These are phyloP conservation scores for Aphelinus certus DNA, from an alignment of 1,140 invertebrate species.

Conservation along the genomic window DNA sequence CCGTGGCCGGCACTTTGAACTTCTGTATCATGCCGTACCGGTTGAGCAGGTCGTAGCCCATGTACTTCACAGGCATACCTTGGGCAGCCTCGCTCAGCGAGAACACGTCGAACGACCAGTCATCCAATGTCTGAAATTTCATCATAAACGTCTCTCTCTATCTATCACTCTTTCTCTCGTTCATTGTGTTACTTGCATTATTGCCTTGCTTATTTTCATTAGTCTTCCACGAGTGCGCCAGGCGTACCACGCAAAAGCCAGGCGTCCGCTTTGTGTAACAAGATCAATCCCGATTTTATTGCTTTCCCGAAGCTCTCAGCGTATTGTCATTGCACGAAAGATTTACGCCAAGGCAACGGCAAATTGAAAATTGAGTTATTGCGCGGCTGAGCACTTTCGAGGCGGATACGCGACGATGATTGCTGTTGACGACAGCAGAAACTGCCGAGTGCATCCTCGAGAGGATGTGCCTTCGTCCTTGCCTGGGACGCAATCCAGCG, in stretches of 20 bases:
- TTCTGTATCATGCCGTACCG: slow-evolving; percentile 95
- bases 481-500: not conserved
- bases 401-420: no score
- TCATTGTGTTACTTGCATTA: no score
- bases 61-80: slow-evolving; percentile 88
- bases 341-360: no score
- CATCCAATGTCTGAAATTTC: slow-evolving; percentile 79
- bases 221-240: not conserved
- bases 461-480: not conserved
- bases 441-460: no score
- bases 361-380: not conserved
- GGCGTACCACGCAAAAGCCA: not conserved
- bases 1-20: slow-evolving; percentile 86
- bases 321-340: not conserved
- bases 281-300: slow-evolving; percentile 1
- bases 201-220: no score
- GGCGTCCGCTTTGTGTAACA: not conserved
- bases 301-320: not conserved
- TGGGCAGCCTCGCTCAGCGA: slow-evolving; percentile 84
- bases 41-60: slow-evolving; percentile 94
- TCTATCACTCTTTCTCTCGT: no score
- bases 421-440: no score
- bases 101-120: slow-evolving; percentile 97
- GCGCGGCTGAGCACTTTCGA: not conserved
- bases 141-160: no score